These are phyloP conservation scores for Pyrocephalus nanus DNA, from an alignment of 2,797 vertebrate species.

Conservation along the genomic window DNA sequence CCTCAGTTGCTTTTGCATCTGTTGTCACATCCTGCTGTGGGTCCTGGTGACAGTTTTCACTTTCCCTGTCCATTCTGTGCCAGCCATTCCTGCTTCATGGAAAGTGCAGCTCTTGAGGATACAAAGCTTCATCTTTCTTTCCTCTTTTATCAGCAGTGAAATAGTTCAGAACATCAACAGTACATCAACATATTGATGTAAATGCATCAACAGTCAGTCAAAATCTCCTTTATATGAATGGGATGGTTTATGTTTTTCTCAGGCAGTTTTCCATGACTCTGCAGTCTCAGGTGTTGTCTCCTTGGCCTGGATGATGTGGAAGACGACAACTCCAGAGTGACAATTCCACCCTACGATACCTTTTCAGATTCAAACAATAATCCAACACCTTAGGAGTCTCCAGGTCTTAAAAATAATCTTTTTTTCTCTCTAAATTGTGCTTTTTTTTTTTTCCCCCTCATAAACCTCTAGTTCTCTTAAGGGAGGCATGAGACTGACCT, in stretches of 20 bases:
- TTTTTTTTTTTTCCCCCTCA: not conserved
- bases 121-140: not conserved
- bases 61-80: not conserved
- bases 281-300: not conserved
- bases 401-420: not conserved
- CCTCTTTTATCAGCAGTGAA: not conserved
- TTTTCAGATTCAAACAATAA: not conserved
- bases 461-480: not conserved
- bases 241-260: not conserved
- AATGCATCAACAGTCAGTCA: not conserved
- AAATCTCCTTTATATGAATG: accelerated
- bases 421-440: not conserved
- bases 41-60: not conserved
- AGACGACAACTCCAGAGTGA: not conserved
- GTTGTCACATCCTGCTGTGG: not conserved
- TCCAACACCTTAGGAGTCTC: not conserved
- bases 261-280: not conserved
- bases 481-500: not conserved
- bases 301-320: not conserved
- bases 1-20: not conserved
- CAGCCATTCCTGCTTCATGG: not conserved
- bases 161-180: not conserved
- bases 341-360: accelerated
- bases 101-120: not conserved
- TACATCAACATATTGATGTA: not conserved